Conservation (phyloP, 2,888 invertebrate genomes). For the Lepas anatifera region DNA sequence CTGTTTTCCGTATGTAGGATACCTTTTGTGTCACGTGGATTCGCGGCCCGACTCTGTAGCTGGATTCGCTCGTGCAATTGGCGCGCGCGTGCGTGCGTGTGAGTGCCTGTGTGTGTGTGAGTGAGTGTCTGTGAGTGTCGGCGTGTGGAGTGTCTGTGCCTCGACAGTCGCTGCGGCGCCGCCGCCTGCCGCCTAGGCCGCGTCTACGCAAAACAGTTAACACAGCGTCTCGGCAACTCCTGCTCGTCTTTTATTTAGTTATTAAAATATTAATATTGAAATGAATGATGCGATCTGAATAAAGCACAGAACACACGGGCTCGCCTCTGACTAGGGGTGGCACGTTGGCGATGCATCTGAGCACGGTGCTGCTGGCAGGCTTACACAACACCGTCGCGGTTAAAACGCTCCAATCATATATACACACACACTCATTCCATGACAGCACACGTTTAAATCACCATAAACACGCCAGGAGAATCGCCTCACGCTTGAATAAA, state of each 20-base stretch:
- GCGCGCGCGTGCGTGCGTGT: too few species aligned
- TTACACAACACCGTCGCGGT: not conserved
- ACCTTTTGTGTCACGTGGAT: not conserved
- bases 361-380: too few species aligned
- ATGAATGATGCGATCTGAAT: conserved; percentile 12
- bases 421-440: not conserved
- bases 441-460: not conserved
- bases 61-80: not conserved
- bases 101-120: too few species aligned
- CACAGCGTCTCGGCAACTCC: conserved; percentile 4
- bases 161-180: not conserved
- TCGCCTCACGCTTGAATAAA: not conserved
- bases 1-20: not conserved
- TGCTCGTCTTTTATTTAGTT: conserved; percentile 9
- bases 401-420: not conserved
- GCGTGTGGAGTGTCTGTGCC: too few species aligned
- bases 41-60: not conserved
- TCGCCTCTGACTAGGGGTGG: conserved; percentile 5
- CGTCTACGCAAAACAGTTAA: not conserved
- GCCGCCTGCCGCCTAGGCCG: not conserved
- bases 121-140: too few species aligned
- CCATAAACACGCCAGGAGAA: not conserved
- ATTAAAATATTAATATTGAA: conserved; percentile 12
- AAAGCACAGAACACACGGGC: conserved; percentile 9
- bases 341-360: not conserved